Percentiles rank a stretch among this genome's conserved stretches.
Evolutionary conservation across 1,140 invertebrate genomes (phyloP).

Genomic region (Tribolium madens): DNA sequence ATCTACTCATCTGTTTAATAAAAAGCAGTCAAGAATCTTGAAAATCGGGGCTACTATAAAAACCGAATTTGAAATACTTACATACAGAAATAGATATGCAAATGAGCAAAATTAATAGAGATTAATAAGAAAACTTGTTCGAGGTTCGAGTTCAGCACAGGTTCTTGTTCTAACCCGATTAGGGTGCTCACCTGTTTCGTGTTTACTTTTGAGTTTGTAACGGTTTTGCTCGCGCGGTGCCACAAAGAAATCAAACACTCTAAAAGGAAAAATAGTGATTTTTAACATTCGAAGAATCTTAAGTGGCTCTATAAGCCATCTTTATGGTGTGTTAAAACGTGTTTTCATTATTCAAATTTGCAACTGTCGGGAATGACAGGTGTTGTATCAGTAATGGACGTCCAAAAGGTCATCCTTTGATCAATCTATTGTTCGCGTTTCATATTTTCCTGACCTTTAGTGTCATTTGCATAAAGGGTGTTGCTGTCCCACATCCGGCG

Average conservation of each 20-base stretch:
- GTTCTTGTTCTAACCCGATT: neutral
- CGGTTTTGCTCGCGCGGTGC: neutral
- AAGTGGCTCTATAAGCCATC: slow-evolving; percentile 34
- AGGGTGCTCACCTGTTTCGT: neutral
- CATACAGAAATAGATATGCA: slow-evolving; percentile 6
- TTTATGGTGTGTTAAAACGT: slow-evolving; percentile 37
- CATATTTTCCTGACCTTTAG: slow-evolving; percentile 8
- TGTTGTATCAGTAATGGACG: slow-evolving; percentile 13
- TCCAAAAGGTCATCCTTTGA: neutral
- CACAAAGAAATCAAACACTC: slow-evolving; percentile 26
- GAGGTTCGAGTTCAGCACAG: slow-evolving; percentile 14
- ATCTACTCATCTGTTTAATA: neutral
- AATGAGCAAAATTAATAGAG: slow-evolving; percentile 27
- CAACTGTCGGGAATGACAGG: slow-evolving; percentile 33
- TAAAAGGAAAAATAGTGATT: slow-evolving; percentile 22
- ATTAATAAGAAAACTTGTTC: slow-evolving; percentile 31
- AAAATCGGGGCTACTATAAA: neutral
- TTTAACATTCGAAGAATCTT: slow-evolving; percentile 35
- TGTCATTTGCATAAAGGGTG: slow-evolving; percentile 20
- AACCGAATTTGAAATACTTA: neutral
- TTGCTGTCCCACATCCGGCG: slow-evolving; percentile 10
- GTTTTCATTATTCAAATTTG: slow-evolving; percentile 37
- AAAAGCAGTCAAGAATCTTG: neutral
- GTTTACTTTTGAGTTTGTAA: slow-evolving; percentile 10
- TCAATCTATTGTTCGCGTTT: neutral